phyloP scores from a whole-genome alignment of 2,797 vertebrate species.

The Premnoplex brunnescens region DNA sequence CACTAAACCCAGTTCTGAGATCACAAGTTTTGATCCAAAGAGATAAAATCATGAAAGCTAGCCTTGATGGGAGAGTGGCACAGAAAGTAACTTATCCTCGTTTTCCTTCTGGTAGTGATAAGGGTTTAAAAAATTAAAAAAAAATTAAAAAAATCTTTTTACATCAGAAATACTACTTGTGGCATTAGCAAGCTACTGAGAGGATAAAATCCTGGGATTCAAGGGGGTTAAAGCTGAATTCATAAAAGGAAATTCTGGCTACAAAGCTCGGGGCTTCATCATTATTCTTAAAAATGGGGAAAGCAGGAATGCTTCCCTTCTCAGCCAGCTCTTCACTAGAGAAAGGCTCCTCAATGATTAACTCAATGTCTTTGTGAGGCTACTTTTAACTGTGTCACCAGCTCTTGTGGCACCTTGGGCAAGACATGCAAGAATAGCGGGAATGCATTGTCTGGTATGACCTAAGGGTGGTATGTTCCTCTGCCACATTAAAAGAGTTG shows the following conservation, averaged over 20 bases:
- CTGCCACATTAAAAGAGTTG: accelerated
- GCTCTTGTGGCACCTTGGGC: background rate
- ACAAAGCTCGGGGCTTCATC: background rate
- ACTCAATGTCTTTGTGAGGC: background rate
- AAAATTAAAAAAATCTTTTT: background rate
- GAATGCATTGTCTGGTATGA: background rate
- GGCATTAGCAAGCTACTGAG: background rate
- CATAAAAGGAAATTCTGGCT: background rate
- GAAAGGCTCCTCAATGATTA: background rate
- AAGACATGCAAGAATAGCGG: background rate
- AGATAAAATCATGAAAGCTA: background rate
- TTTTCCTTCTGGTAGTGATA: background rate
- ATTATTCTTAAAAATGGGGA: background rate
- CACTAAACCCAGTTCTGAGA: background rate
- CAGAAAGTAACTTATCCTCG: background rate
- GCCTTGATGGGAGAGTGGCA: background rate
- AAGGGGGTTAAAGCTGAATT: background rate
- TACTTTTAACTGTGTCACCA: background rate
- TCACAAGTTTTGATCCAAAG: background rate
- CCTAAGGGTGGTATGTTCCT: background rate
- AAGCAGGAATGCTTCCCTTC: background rate
- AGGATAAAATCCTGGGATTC: background rate
- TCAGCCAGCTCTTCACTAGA: background rate
- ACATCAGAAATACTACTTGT: background rate
- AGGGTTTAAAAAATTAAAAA: background rate